Base-by-base conservation (phyloP, 1,140 invertebrate species). In the Camponotus floridanus region DNA sequence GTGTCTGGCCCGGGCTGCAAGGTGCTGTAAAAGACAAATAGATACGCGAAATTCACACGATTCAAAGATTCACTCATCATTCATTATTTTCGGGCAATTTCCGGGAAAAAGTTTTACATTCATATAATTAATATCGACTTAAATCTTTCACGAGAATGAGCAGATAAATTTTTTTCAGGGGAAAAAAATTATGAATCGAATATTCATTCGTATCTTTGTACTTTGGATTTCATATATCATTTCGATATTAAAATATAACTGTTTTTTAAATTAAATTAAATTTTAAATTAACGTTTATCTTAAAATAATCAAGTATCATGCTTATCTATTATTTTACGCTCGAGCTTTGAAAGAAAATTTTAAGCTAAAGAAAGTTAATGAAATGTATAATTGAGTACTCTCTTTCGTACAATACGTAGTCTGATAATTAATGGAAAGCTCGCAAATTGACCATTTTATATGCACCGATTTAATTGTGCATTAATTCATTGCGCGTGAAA, bases 1-100 rank as follows among this genome's bases (percentile, higher is more conserved):
- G 94, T 3, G 94, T 91, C 45, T 95, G 94, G 15, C 98, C 97
- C 65, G 98, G 98, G 94, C 98, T 99, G 84, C 98, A 98, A 15
- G 98, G 98, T 39, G 98, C 98, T 98, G 95, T 18, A 86, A 51
- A 51, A 71, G 11, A 33, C 8, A 86, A 26, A 1, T 26, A 26
- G 26, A 26, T 26, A 26, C 13, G 48, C 36, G 7, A 39, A 81
- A 55, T 45, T 26, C 26, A 67, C n/a, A 57, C 3, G 11, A 15
- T 36, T 21, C 51, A 3, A 6, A 33, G n/a, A 13, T 13, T 36
- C 57, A 59, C 42, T 45, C 45, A 48, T 81, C 73, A 39, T 36
- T 18, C 51, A 39, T 71, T 42, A n/a, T n/a, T 7, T 26, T 55
- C 33, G 15, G 13, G 0, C n/a, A 48, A 26, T 55, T 36, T 55